Percentiles rank a stretch among this genome's conserved stretches.
Evolutionary conservation across 1,140 invertebrate genomes (phyloP).

Genomic region (Penaeus japonicus): DNA sequence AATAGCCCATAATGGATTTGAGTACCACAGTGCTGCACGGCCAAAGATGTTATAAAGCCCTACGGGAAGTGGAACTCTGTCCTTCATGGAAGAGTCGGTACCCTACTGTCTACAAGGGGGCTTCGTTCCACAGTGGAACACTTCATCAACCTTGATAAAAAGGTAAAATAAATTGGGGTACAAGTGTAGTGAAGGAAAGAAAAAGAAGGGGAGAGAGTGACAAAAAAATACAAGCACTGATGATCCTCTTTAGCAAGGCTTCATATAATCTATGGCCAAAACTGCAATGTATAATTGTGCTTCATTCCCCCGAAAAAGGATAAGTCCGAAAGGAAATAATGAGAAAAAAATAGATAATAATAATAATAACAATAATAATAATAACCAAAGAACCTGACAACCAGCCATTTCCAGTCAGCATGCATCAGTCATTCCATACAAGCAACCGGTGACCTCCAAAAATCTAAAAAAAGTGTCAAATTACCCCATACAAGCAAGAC

Average conservation of each 20-base stretch:
- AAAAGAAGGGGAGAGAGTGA: background rate
- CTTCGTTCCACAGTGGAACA: no score
- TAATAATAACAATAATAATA: background rate
- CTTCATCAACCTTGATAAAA: background rate
- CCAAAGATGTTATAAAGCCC: slow-evolving; percentile 47
- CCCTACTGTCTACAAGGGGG: no score
- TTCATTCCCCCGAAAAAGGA: slow-evolving; percentile 29
- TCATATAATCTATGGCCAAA: slow-evolving; percentile 41
- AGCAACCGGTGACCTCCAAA: slow-evolving; percentile 46
- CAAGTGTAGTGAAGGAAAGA: background rate
- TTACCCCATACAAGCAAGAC: slow-evolving; percentile 52
- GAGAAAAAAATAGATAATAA: background rate
- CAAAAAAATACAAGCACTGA: background rate
- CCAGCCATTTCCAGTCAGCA: slow-evolving; percentile 56
- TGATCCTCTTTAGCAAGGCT: slow-evolving; percentile 14
- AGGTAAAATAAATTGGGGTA: background rate
- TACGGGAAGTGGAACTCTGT: background rate
- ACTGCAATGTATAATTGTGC: slow-evolving; percentile 47
- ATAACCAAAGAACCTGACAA: slow-evolving; percentile 53
- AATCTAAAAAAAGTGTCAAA: slow-evolving; percentile 37
- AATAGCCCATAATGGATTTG: slow-evolving; percentile 48
- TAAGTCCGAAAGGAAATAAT: background rate
- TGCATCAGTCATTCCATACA: slow-evolving; percentile 55
- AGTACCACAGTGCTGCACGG: slow-evolving; percentile 47
- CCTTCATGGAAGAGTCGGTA: background rate